Conservation (phyloP, 2,888 invertebrate species). For the Trissolcus japonicus region DNA sequence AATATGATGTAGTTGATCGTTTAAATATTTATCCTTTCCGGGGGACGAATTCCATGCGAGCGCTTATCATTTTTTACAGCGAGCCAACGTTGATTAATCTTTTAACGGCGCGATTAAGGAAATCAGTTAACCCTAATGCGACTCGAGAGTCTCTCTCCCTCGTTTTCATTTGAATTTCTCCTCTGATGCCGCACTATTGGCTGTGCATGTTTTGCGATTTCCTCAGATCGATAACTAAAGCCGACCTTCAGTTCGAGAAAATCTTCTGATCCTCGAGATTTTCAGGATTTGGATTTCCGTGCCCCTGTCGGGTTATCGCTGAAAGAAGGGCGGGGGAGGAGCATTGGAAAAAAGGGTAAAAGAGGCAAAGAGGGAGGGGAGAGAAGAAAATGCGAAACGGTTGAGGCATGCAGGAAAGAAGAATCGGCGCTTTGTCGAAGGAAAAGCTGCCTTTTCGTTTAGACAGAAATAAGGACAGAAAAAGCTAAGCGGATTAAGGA, state of each 20-base stretch:
- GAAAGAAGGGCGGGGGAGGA: constrained; percentile 11
- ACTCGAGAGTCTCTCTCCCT: constrained; percentile 1
- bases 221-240: constrained; percentile 47
- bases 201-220: constrained; percentile 45
- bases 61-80: not conserved
- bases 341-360: constrained; percentile 8
- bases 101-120: constrained; percentile 27
- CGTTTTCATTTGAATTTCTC: constrained; percentile 36
- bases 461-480: constrained; percentile 39
- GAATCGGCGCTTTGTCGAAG: constrained; percentile 33
- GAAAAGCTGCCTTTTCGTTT: constrained; percentile 41
- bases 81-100: constrained; percentile 31
- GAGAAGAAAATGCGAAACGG: constrained; percentile 10
- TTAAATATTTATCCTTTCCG: constrained; percentile 28
- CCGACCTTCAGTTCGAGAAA: constrained; percentile 50
- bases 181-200: constrained; percentile 13
- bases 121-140: constrained; percentile 40
- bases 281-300: constrained; percentile 44
- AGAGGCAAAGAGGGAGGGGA: not conserved
- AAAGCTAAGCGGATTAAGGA: constrained; percentile 45
- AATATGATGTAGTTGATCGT: constrained; percentile 24
- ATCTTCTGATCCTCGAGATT: constrained; percentile 54
- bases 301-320: constrained; percentile 48
- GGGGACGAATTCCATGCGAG: too few species aligned
- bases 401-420: constrained; percentile 32